Conservation (phyloP, 1,140 invertebrate genomes). For the Pseudomyrmex cubaensis region DNA sequence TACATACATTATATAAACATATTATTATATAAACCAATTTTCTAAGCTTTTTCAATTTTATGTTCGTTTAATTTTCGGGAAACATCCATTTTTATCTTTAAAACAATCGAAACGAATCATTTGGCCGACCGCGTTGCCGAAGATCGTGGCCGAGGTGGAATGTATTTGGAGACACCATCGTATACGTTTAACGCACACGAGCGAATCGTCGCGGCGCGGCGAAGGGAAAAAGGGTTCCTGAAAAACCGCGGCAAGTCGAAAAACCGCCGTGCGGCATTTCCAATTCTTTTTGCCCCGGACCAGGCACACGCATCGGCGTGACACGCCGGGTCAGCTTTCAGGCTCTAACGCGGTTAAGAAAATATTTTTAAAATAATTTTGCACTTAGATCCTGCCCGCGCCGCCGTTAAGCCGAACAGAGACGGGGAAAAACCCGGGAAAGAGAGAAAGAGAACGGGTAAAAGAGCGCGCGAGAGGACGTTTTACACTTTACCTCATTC, state of each 20-base stretch:
- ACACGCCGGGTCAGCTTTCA: conserved; percentile 80
- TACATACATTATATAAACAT: neutral
- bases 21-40: no score
- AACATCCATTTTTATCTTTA: neutral
- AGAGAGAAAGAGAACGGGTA: conserved; percentile 43
- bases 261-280: conserved; percentile 80
- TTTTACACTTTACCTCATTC: conserved; percentile 69
- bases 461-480: conserved; percentile 50
- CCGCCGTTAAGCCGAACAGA: conserved; percentile 52
- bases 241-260: conserved; percentile 76
- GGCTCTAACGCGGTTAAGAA: conserved; percentile 82
- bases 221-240: conserved; percentile 21
- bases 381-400: conserved; percentile 76
- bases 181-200: conserved; percentile 2
- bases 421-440: conserved; percentile 24
- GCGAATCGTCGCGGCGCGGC: conserved; percentile 14
- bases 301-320: conserved; percentile 69
- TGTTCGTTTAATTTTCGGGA: neutral
- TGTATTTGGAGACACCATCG: neutral
- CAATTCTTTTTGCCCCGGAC: conserved; percentile 78
- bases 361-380: conserved; percentile 85
- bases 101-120: neutral
- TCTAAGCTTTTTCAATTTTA: neutral
- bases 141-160: neutral
- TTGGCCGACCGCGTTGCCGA: neutral